Base-by-base conservation (phyloP, 2,888 invertebrate genomes). In the Synergus gifuensis region DNA sequence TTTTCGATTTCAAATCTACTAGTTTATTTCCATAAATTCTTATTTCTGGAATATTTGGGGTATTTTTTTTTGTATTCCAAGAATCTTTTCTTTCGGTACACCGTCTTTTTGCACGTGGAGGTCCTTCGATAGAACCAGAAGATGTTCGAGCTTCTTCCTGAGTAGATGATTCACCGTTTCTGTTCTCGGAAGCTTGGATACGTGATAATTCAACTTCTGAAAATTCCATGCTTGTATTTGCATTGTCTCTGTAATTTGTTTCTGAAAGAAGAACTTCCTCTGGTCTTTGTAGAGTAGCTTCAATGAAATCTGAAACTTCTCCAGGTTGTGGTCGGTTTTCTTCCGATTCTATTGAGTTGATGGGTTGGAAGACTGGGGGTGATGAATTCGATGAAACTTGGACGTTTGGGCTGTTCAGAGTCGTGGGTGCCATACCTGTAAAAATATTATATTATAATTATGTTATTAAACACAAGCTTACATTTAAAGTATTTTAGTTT, bases 51-150 rank as follows among this genome's bases (percentile, higher is more conserved):
- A 22, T 28, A 49, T 16, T 69, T 36, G 36, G 49, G 7, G 28
- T 4, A 49, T 28, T 28, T 49, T 69, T 69, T 9, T 73, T 73
- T 7, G 46, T 9, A 40, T 54, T 54, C 73, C 73, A 73, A 8
- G 54, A n/a, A 1, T 36, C 9, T 36, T 1, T 28, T 49, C 49
- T 28, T 49, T 54, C 73, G 9, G 36, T 73, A n/a, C 73, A 73
- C n/a, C 36, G 28, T 73, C 73, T 28, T 54, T 73, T 73, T 0
- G 54, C n/a, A 16, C n/a, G 54, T 16, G 40, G 36, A 0, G 28
- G 44, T 82, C 77, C 40, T 82, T 83, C 36, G 84, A 82, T 11
- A 81, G 83, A 80, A 80, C 78, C 54, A 81, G 83, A 22, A 77
- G 69, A 62, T 84, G 80, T 66, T 78, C 5, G 79, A 69, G 22